Evolutionary conservation across 2,888 invertebrate genomes (phyloP).

Genomic region (Agrypnus murinus): DNA sequence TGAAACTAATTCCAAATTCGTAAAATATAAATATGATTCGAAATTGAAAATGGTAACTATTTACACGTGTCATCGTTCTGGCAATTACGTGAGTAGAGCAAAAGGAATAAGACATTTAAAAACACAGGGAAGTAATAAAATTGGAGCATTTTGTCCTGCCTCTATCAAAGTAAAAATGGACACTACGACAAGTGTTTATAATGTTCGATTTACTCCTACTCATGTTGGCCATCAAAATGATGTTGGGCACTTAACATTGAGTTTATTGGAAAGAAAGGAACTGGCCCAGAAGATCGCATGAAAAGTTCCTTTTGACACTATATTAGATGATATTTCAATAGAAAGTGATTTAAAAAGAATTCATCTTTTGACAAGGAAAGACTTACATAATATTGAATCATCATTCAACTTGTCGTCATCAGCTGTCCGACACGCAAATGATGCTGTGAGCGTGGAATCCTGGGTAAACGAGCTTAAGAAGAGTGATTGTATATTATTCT

Average conservation of each 20-base stretch:
- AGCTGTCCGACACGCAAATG: background rate
- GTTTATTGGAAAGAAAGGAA: background rate
- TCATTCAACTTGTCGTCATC: background rate
- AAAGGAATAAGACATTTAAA: too few species aligned
- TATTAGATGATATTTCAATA: constrained; percentile 14
- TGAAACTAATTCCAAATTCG: too few species aligned
- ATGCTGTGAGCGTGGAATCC: constrained; percentile 10
- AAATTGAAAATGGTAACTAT: too few species aligned
- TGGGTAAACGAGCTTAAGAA: constrained; percentile 8
- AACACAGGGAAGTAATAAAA: background rate
- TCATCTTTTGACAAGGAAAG: constrained; percentile 4
- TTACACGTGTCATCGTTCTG: too few species aligned
- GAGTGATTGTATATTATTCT: constrained; percentile 44
- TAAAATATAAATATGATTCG: too few species aligned
- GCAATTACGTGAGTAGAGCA: too few species aligned
- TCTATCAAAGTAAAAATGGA: background rate
- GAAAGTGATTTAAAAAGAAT: background rate
- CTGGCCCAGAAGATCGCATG: background rate
- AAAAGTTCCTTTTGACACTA: constrained; percentile 2
- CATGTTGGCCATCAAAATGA: constrained; percentile 2
- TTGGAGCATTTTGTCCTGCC: background rate
- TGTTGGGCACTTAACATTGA: background rate
- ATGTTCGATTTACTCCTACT: background rate
- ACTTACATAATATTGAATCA: constrained; percentile 4
- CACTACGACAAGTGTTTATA: background rate